Conservation (phyloP, 30 jellyfish, hydroid and myxozoan species). For the Pelagia noctiluca region DNA sequence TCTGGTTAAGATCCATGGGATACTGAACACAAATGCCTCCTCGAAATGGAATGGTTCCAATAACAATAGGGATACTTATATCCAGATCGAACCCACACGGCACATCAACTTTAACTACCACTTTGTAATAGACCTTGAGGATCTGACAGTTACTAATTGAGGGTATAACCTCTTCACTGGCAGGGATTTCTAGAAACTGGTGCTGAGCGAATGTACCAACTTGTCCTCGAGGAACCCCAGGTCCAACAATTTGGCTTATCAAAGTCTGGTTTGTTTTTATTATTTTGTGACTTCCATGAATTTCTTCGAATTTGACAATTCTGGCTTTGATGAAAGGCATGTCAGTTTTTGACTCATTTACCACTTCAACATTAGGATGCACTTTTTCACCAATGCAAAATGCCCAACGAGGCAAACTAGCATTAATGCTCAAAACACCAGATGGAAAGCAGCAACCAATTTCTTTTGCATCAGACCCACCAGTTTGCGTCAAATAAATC, state of each 20-base stretch:
- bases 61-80: slow-evolving; percentile 31
- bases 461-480: too few species aligned
- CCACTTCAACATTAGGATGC: slow-evolving; percentile 3
- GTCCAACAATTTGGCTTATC: slow-evolving; percentile 20
- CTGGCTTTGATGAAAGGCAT: slow-evolving; percentile 38
- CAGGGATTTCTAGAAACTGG: slow-evolving; percentile 57
- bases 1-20: too few species aligned
- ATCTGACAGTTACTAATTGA: slow-evolving; percentile 30
- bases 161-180: slow-evolving; percentile 41
- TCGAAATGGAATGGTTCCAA: slow-evolving; percentile 64
- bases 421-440: slow-evolving; percentile 4
- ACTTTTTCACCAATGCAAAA: slow-evolving; percentile 40
- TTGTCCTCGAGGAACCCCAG: slow-evolving; percentile 45
- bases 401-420: slow-evolving; percentile 21
- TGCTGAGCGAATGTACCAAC: slow-evolving; percentile 20
- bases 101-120: slow-evolving; percentile 49
- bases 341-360: slow-evolving; percentile 16
- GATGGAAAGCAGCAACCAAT: too few species aligned
- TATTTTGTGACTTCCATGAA: slow-evolving; percentile 14
- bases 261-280: not conserved
- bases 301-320: slow-evolving; percentile 1
- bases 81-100: slow-evolving; percentile 63
- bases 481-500: too few species aligned
- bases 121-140: slow-evolving; percentile 34
- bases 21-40: too few species aligned